Percentiles rank a stretch among this genome's conserved stretches.
phyloP scores from a whole-genome alignment of 2,888 invertebrate species.

The Allacma fusca region DNA sequence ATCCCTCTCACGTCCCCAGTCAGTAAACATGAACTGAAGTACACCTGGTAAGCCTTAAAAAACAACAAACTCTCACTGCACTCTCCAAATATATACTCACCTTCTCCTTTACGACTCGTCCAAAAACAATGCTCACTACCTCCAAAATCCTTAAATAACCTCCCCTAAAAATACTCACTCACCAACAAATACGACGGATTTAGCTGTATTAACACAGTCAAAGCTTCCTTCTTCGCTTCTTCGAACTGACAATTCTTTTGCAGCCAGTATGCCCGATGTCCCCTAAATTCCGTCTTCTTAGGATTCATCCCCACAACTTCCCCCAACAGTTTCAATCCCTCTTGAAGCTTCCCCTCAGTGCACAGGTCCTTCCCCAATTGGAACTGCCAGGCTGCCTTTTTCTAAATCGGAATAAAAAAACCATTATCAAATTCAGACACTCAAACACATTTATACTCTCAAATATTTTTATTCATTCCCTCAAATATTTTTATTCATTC shows the following conservation, averaged over 20 bases:
- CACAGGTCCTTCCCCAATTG: not conserved
- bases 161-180: too few relatives aligned
- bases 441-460: too few relatives aligned
- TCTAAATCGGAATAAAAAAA: too few relatives aligned
- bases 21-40: not conserved
- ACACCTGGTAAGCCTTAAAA: not conserved
- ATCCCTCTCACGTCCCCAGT: not conserved
- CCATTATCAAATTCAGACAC: too few relatives aligned
- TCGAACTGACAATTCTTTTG: not conserved
- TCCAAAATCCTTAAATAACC: not conserved
- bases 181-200: slow-evolving; percentile 18
- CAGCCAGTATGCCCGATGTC: not conserved
- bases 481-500: too few relatives aligned
- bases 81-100: too few relatives aligned
- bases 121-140: not conserved
- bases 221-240: not conserved
- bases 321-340: not conserved
- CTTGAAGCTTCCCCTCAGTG: not conserved
- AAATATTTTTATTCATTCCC: too few relatives aligned
- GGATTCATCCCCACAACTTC: not conserved
- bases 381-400: not conserved
- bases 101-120: too few relatives aligned
- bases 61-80: too few relatives aligned
- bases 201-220: not conserved
- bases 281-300: not conserved